Conservation (phyloP, 2,113 vertebrate genomes). For the Phalacrocorax pelagicus region DNA sequence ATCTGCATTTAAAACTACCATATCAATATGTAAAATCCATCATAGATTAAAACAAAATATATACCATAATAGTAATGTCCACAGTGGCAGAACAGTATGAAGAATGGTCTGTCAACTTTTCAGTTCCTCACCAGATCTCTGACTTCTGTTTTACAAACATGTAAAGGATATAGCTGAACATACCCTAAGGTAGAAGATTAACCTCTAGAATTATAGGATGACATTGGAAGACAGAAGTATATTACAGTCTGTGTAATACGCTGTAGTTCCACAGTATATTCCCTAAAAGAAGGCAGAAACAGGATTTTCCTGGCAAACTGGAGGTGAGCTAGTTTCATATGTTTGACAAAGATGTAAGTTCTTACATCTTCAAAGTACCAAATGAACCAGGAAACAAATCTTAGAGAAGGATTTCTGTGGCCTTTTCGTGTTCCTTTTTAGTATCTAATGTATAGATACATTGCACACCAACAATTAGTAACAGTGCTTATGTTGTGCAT, state of each 20-base stretch:
- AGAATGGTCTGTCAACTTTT: not conserved
- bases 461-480: not conserved
- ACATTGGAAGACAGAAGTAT: not conserved
- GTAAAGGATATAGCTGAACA: not conserved
- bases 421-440: not conserved
- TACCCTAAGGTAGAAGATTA: not conserved
- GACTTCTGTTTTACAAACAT: not conserved
- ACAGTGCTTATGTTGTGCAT: not conserved
- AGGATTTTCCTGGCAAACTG: not conserved
- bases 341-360: not conserved
- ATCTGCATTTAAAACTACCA: not conserved
- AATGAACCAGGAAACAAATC: not conserved
- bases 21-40: not conserved
- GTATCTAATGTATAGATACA: not conserved
- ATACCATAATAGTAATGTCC: not conserved
- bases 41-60: not conserved
- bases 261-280: not conserved
- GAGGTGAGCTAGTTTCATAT: not conserved
- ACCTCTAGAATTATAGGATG: not conserved
- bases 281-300: not conserved
- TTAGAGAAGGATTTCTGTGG: not conserved
- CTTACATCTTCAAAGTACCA: not conserved
- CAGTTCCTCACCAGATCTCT: not conserved
- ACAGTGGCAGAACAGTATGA: not conserved
- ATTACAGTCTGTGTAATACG: not conserved